Percentiles rank a stretch among this genome's conserved stretches.
Conservation (phyloP, 2,113 vertebrate species). For the Gymnobelideus leadbeateri region DNA sequence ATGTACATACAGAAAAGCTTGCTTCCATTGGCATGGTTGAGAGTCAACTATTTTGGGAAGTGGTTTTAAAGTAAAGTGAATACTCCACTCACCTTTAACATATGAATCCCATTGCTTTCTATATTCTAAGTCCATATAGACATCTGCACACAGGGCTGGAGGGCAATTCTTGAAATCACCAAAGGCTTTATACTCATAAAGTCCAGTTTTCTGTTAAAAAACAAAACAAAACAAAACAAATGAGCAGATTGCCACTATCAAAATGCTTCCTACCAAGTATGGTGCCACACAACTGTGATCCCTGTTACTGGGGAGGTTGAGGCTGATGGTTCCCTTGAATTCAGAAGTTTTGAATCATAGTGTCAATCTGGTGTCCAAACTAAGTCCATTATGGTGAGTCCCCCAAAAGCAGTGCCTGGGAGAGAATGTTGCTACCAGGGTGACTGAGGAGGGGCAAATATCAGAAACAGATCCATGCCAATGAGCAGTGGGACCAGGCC, state of each 20-base stretch:
- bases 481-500: too few species aligned
- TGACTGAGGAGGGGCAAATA: too few species aligned
- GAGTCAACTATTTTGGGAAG: neutral
- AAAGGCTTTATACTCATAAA: slow-evolving; percentile 95
- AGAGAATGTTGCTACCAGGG: too few species aligned
- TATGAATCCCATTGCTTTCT: slow-evolving; percentile 93
- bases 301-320: too few species aligned
- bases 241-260: neutral
- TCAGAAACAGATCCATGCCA: too few species aligned
- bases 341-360: too few species aligned
- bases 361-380: too few species aligned
- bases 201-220: slow-evolving; percentile 87
- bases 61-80: neutral
- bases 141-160: slow-evolving; percentile 87
- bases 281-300: too few species aligned
- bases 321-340: too few species aligned
- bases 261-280: neutral
- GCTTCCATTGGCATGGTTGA: neutral
- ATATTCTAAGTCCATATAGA: slow-evolving; percentile 95
- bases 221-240: slow-evolving; percentile 63
- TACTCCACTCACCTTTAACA: slow-evolving; percentile 88
- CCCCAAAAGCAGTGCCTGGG: too few species aligned
- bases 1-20: neutral
- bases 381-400: too few species aligned
- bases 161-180: slow-evolving; percentile 86